These are phyloP conservation scores for Diuraphis noxia DNA, from an alignment of 1,140 invertebrate genomes.

Conservation along the genomic window DNA sequence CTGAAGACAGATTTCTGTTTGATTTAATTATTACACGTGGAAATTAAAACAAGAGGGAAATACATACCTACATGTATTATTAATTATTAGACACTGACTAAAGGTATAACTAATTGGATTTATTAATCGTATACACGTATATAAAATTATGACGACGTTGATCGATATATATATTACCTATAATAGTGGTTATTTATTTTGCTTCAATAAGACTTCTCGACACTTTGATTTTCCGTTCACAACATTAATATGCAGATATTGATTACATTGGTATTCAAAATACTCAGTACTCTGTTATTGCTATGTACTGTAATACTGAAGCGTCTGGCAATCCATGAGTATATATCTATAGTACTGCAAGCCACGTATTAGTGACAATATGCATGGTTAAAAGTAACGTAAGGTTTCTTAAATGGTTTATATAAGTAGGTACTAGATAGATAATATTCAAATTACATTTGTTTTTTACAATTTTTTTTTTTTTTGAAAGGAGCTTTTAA, in stretches of 20 bases:
- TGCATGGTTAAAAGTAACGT: neutral
- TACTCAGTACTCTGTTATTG: neutral
- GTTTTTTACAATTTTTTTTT: neutral
- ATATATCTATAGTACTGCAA: neutral
- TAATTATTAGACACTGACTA: neutral
- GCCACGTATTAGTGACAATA: neutral
- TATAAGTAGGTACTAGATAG: neutral
- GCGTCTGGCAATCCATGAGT: neutral
- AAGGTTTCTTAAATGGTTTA: constrained; percentile 24
- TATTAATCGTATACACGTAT: neutral
- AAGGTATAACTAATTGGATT: constrained; percentile 21
- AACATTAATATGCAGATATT: neutral
- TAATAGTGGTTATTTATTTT: neutral
- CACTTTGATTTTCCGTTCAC: neutral
- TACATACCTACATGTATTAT: neutral
- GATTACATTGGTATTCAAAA: neutral
- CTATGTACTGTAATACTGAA: neutral
- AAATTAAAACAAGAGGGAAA: neutral
- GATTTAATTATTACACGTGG: neutral
- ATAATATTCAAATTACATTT: constrained; percentile 1
- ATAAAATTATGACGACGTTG: neutral
- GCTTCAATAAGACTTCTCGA: neutral
- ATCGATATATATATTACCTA: neutral
- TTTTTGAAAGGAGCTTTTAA: neutral
- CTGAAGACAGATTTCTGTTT: neutral